Conservation (phyloP, 1,140 invertebrate species). For the Lamellibrachia luymesi region DNA sequence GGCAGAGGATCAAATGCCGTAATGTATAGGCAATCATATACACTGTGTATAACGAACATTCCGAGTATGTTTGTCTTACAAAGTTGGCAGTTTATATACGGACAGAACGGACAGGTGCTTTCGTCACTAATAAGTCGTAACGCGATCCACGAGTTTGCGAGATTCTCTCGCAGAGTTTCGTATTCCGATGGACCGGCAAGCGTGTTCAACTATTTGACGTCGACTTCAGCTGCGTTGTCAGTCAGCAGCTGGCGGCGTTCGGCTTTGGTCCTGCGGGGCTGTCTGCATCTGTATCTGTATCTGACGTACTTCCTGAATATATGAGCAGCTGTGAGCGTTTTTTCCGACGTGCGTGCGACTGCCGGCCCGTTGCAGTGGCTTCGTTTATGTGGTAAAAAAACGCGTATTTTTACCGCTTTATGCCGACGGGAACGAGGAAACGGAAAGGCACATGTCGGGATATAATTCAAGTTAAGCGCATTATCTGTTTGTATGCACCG, state of each 20-base stretch:
- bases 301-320: background rate
- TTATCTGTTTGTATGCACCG: background rate
- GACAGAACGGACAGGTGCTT: background rate
- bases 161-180: background rate
- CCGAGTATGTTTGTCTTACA: background rate
- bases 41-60: background rate
- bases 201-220: background rate
- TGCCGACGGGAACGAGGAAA: background rate
- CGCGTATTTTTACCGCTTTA: background rate
- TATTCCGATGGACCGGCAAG: background rate
- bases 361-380: background rate
- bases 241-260: background rate
- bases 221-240: background rate
- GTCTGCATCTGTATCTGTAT: background rate
- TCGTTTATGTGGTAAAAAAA: background rate
- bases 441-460: background rate
- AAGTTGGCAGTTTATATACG: background rate
- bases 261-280: background rate
- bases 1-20: background rate
- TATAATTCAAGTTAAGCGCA: background rate
- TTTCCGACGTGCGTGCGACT: background rate
- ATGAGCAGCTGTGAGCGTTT: background rate
- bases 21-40: background rate
- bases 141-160: background rate
- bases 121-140: background rate